A percentile compares a stretch with the other conserved stretches of the same genome.
phyloP scores from a whole-genome alignment of 1,140 invertebrate species.

The Eriosoma lanigerum region DNA sequence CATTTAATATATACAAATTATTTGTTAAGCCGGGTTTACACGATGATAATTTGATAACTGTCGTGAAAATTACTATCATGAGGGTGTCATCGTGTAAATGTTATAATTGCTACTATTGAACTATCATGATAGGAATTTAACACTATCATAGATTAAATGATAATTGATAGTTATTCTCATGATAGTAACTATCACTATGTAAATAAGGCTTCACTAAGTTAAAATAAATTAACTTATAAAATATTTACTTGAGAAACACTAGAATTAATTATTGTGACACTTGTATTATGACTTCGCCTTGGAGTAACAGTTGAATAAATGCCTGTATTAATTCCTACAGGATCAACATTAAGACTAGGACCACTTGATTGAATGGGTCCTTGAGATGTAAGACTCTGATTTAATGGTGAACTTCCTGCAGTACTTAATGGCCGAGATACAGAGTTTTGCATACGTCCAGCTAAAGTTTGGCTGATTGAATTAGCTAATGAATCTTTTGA shows the following conservation, averaged over 20 bases:
- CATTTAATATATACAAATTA: conserved; percentile 41
- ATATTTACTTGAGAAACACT: conserved; percentile 52
- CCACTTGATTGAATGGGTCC: conserved; percentile 53
- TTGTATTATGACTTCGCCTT: conserved; percentile 67
- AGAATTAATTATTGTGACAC: conserved; percentile 68
- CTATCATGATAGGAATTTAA: too few species aligned
- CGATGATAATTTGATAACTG: too few species aligned
- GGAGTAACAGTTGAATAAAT: conserved; percentile 63
- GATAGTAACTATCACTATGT: too few species aligned
- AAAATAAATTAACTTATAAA: background rate
- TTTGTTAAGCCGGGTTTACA: too few species aligned
- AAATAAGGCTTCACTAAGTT: too few species aligned
- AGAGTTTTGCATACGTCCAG: conserved; percentile 35
- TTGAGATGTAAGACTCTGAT: conserved; percentile 55
- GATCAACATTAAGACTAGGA: conserved; percentile 44
- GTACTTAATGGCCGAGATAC: conserved; percentile 52
- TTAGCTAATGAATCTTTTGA: conserved; percentile 47
- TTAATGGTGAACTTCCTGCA: conserved; percentile 55
- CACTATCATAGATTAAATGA: too few species aligned
- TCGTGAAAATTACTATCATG: too few species aligned
- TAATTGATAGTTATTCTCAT: too few species aligned
- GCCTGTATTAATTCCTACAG: conserved; percentile 5
- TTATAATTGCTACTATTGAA: too few species aligned
- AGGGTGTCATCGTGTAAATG: too few species aligned
- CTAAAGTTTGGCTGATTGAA: conserved; percentile 44